phyloP scores from a whole-genome alignment of 2,113 vertebrate genomes.

The Cryptotis parvus region DNA sequence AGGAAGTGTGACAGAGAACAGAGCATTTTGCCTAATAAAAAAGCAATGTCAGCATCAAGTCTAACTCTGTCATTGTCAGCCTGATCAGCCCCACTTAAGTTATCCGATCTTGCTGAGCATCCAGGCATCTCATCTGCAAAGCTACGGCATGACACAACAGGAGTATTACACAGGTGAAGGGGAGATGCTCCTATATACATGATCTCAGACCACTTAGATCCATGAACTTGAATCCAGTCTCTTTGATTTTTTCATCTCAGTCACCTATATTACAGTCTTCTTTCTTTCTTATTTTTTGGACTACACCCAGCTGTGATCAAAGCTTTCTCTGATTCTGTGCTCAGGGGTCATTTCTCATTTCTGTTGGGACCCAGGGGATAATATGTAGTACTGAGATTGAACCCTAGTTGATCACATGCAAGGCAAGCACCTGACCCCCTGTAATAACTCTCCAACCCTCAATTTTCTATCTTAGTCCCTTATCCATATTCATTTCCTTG shows the following conservation, averaged over 20 bases:
- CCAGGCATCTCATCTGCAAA: background rate
- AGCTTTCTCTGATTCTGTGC: too few relatives aligned
- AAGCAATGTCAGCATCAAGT: background rate
- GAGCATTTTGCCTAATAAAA: background rate
- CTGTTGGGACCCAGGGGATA: too few relatives aligned
- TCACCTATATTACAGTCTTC: too few relatives aligned
- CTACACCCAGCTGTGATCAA: too few relatives aligned
- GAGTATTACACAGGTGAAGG: background rate
- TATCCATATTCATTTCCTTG: background rate
- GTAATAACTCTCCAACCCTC: too few relatives aligned
- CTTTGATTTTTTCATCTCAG: background rate
- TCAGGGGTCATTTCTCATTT: too few relatives aligned
- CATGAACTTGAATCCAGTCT: background rate
- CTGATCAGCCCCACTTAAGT: background rate
- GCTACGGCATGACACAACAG: too few relatives aligned
- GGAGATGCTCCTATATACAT: background rate
- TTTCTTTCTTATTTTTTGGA: too few relatives aligned
- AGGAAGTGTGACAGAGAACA: background rate
- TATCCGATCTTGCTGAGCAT: background rate
- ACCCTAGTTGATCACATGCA: too few relatives aligned
- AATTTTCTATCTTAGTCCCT: background rate
- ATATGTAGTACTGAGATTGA: too few relatives aligned
- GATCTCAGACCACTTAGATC: background rate
- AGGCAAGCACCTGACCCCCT: too few relatives aligned
- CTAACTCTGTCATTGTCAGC: background rate